Conservation (phyloP, 2,888 invertebrate species). For the Eilema depressum region DNA sequence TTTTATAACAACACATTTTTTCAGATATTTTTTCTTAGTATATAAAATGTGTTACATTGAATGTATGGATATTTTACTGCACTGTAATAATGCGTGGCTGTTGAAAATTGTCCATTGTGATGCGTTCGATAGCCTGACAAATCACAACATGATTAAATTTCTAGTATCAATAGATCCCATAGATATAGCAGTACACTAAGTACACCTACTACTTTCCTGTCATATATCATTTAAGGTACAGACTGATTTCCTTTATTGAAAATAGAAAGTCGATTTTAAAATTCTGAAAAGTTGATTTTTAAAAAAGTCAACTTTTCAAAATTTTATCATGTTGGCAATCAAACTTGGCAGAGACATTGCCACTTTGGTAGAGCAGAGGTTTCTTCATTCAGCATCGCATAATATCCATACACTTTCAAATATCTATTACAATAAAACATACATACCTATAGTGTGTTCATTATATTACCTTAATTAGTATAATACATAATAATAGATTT, state of each 20-base stretch:
- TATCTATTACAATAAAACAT: too few species aligned
- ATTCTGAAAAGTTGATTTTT: too few species aligned
- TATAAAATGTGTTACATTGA: conserved; percentile 1
- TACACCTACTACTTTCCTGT: background rate
- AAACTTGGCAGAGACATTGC: background rate
- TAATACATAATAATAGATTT: background rate
- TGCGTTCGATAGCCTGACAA: background rate
- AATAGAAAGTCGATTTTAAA: too few species aligned
- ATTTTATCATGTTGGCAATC: background rate
- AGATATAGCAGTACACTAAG: background rate
- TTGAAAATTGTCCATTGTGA: background rate
- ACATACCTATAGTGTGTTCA: background rate
- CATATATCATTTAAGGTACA: background rate
- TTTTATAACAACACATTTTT: background rate
- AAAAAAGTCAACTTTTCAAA: background rate
- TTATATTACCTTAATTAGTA: background rate
- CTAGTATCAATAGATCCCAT: background rate
- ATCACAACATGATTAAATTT: background rate
- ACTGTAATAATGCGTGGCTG: background rate
- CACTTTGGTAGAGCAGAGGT: background rate
- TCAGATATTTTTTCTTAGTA: background rate
- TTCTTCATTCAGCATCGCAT: background rate
- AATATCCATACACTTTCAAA: too few species aligned
- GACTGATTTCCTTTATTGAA: too few species aligned
- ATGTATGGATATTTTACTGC: background rate